Evolutionary conservation across 2,888 invertebrate species (phyloP).

Genomic region (Omphaloscelis lunosa): DNA sequence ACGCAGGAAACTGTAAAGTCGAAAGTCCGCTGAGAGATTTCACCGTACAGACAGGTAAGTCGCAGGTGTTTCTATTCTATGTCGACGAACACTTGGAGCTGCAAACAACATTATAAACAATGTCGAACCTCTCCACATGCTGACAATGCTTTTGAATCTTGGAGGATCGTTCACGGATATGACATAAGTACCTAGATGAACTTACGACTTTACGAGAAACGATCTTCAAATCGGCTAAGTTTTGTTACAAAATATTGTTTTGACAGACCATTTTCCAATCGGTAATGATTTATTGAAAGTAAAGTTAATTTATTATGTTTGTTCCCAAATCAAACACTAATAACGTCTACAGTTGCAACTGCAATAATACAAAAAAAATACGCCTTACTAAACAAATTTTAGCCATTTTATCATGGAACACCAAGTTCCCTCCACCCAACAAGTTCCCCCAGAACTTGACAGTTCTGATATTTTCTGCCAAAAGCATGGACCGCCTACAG

Average conservation of each 20-base stretch:
- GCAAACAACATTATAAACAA: conserved; percentile 84
- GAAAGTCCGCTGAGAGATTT: conserved; percentile 87
- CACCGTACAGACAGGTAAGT: conserved; percentile 87
- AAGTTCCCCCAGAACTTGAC: neutral
- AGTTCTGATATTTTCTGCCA: neutral
- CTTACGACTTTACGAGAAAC: neutral
- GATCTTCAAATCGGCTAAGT: neutral
- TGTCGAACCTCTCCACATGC: conserved; percentile 58
- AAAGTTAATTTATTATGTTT: neutral
- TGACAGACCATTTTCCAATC: neutral
- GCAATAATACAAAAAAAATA: neutral
- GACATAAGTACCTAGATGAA: neutral
- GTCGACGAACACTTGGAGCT: conserved; percentile 68
- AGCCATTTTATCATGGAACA: neutral
- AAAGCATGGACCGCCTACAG: conserved; percentile 45
- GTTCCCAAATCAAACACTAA: neutral
- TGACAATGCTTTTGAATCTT: conserved; percentile 14
- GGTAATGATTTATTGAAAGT: neutral
- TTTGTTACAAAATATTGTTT: neutral
- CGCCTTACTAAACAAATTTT: no score
- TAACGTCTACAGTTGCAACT: neutral
- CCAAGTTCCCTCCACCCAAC: no score
- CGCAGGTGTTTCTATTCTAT: conserved; percentile 85
- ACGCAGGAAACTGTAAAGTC: conserved; percentile 90
- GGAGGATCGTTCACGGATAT: neutral